These are phyloP conservation scores for Drosophila prostipennis DNA, from an alignment of 2,888 invertebrate genomes.

Conservation along the genomic window DNA sequence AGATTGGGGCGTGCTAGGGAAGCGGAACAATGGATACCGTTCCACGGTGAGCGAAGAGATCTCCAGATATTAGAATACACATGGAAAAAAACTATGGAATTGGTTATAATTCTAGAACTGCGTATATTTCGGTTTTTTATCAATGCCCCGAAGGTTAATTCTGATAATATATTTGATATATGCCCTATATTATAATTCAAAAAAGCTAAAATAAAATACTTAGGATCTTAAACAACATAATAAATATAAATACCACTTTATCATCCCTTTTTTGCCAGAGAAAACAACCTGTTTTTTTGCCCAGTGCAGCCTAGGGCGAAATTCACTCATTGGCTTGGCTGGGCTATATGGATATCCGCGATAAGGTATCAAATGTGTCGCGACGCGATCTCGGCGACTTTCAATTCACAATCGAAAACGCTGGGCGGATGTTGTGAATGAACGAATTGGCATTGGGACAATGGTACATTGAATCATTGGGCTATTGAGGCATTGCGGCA, in stretches of 20 bases:
- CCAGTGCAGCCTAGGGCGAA: slow-evolving; percentile 29
- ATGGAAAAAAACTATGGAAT: background rate
- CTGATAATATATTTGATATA: too few species aligned
- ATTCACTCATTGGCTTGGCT: slow-evolving; percentile 12
- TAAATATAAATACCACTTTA: too few species aligned
- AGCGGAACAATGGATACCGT: slow-evolving; percentile 57
- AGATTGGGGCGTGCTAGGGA: slow-evolving; percentile 69
- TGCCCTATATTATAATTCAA: too few species aligned
- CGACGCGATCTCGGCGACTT: slow-evolving; percentile 71
- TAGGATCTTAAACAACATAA: too few species aligned
- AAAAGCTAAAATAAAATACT: too few species aligned
- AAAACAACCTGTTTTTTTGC: too few species aligned
- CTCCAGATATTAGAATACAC: background rate
- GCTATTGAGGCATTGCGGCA: slow-evolving; percentile 17
- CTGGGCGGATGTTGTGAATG: slow-evolving; percentile 68
- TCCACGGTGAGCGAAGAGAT: slow-evolving; percentile 17
- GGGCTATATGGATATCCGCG: slow-evolving; percentile 40
- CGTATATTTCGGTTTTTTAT: background rate
- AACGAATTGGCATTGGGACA: slow-evolving; percentile 42
- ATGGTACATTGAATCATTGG: slow-evolving; percentile 16
- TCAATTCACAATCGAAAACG: slow-evolving; percentile 63
- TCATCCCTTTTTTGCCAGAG: too few species aligned
- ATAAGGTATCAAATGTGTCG: slow-evolving; percentile 74
- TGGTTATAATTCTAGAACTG: background rate
- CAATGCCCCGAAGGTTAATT: too few species aligned